Conservation (phyloP, 2,797 vertebrate species). For the Pithecia hirsuta region DNA sequence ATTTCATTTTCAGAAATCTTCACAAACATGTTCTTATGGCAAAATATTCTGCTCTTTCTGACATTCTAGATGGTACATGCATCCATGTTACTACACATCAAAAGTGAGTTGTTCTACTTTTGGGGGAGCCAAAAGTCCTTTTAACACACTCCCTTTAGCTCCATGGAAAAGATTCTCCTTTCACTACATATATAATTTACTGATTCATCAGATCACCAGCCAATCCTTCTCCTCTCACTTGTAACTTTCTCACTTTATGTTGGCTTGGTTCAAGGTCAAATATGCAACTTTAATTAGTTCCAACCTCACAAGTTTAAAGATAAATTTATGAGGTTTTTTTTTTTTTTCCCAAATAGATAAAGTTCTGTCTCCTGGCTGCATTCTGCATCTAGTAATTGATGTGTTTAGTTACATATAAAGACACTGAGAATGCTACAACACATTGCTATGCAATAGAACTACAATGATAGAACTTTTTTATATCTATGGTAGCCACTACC, state of each 20-base stretch:
- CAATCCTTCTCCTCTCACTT: no score
- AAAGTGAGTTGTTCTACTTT: background rate
- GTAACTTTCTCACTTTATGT: background rate
- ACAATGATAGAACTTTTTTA: background rate
- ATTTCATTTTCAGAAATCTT: background rate
- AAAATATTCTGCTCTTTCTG: background rate
- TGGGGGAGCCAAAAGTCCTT: background rate
- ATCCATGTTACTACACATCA: background rate
- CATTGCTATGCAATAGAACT: background rate
- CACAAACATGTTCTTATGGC: background rate
- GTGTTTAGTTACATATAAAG: background rate
- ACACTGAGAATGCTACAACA: background rate
- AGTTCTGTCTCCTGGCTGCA: background rate
- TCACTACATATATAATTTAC: background rate
- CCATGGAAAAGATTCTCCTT: background rate
- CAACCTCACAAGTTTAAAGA: background rate
- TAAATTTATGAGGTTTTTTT: background rate
- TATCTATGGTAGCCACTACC: background rate
- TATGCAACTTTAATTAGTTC: background rate
- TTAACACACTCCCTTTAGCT: background rate
- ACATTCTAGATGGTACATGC: background rate
- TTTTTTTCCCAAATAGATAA: background rate
- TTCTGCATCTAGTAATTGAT: background rate
- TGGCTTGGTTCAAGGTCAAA: background rate
- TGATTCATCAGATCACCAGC: background rate